Evolutionary conservation across 2,888 invertebrate genomes (phyloP).

Genomic region (Tridacna gigas): DNA sequence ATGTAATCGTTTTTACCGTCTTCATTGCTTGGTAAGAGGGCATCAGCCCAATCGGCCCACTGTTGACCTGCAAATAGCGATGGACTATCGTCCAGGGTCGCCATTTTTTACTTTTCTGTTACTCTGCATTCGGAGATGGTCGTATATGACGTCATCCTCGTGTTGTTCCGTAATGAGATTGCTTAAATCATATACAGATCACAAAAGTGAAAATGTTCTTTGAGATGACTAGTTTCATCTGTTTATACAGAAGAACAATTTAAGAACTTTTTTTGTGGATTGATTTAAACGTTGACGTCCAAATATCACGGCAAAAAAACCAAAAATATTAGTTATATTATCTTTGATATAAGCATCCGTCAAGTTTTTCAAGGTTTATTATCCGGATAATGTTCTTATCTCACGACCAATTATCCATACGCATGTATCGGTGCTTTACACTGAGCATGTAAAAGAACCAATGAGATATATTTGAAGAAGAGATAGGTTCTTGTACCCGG

Average conservation of each 20-base stretch:
- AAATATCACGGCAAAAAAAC: no score
- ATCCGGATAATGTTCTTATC: no score
- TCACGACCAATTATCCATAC: no score
- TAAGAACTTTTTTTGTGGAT: not conserved
- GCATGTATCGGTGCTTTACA: no score
- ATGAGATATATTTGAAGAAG: no score
- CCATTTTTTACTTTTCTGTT: conserved; percentile 85
- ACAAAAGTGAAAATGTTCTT: not conserved
- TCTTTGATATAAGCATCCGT: no score
- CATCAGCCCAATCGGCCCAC: conserved; percentile 84
- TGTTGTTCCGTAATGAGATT: conserved; percentile 55
- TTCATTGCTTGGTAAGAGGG: conserved; percentile 74
- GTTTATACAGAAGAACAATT: not conserved
- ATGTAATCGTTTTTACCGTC: conserved; percentile 68
- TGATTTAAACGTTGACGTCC: not conserved
- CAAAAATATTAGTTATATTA: no score
- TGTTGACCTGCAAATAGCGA: conserved; percentile 84
- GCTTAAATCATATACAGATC: conserved; percentile 9
- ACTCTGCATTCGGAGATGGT: conserved; percentile 81
- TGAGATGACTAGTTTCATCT: not conserved
- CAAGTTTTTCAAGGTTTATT: no score
- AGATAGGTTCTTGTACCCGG: no score
- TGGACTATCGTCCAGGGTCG: conserved; percentile 85
- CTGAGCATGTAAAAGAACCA: no score
- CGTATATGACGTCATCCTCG: conserved; percentile 84